These are phyloP conservation scores for Falco columbarius DNA, from an alignment of 2,797 vertebrate species.

Conservation along the genomic window DNA sequence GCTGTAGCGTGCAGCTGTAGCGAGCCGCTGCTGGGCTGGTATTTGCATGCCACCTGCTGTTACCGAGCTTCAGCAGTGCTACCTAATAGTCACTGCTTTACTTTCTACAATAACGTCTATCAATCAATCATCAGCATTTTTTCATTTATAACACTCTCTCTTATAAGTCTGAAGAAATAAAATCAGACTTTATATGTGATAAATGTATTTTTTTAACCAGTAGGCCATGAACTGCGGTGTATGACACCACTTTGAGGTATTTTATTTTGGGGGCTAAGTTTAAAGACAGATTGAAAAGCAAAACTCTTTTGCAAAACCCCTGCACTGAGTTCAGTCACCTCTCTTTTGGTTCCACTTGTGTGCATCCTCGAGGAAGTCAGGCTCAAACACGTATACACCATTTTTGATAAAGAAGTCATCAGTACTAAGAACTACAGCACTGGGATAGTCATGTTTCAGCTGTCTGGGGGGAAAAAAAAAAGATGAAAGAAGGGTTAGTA, in stretches of 20 bases:
- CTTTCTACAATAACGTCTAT: neutral
- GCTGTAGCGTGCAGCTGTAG: neutral
- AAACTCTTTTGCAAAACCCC: neutral
- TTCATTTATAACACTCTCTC: neutral
- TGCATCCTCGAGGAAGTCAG: constrained; percentile 77
- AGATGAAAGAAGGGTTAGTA: neutral
- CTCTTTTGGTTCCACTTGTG: constrained; percentile 83
- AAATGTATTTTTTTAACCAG: neutral
- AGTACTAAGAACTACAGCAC: constrained; percentile 80
- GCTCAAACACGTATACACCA: constrained; percentile 77
- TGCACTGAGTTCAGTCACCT: constrained; percentile 63
- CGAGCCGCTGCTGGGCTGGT: neutral
- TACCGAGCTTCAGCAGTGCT: neutral
- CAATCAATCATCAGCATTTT: neutral
- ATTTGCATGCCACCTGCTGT: neutral
- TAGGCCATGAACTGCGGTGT: neutral
- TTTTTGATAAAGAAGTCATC: constrained; percentile 80
- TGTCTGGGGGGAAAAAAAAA: constrained; percentile 61
- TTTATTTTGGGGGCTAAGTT: neutral
- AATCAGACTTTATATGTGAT: neutral
- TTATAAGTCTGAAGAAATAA: neutral
- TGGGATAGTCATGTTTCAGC: constrained; percentile 74
- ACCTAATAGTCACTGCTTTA: neutral
- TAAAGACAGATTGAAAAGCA: neutral
- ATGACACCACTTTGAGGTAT: neutral